A percentile compares a stretch with the other conserved stretches of the same genome.
Evolutionary conservation across 1,140 invertebrate species (phyloP).

Genomic region (Rhyzopertha dominica): DNA sequence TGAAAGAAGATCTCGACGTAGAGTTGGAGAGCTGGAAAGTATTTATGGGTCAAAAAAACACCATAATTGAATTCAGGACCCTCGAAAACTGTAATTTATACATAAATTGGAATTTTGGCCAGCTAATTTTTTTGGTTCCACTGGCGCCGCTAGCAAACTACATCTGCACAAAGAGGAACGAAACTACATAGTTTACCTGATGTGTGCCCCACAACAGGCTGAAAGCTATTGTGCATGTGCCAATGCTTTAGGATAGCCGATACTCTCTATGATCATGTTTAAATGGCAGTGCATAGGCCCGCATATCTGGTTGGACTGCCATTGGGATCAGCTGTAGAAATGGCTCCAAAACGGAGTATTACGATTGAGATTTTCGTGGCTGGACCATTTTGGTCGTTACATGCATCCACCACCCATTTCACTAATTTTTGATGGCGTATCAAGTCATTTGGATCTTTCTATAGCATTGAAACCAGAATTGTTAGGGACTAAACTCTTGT

Average conservation of each 20-base stretch:
- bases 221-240: constrained; percentile 39
- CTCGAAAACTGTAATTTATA: no score
- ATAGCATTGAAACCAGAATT: constrained; percentile 36
- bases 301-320: constrained; percentile 35
- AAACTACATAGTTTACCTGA: constrained; percentile 38
- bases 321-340: constrained; percentile 28
- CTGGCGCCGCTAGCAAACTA: constrained; percentile 38
- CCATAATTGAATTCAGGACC: no score
- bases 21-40: no score
- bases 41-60: no score
- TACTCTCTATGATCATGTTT: constrained; percentile 44
- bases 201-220: constrained; percentile 34
- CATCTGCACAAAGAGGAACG: constrained; percentile 30
- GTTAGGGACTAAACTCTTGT: constrained; percentile 38
- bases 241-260: constrained; percentile 37
- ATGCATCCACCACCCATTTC: constrained; percentile 31
- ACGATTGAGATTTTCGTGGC: constrained; percentile 37
- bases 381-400: constrained; percentile 37
- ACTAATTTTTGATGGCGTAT: constrained; percentile 43
- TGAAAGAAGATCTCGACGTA: no score
- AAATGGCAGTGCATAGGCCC: constrained; percentile 36
- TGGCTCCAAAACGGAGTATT: constrained; percentile 43
- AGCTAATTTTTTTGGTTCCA: no score
- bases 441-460: constrained; percentile 34
- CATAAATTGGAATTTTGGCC: no score